Evolutionary conservation across 2,797 vertebrate species (phyloP).

Genomic region (Pangasius larnaudii): DNA sequence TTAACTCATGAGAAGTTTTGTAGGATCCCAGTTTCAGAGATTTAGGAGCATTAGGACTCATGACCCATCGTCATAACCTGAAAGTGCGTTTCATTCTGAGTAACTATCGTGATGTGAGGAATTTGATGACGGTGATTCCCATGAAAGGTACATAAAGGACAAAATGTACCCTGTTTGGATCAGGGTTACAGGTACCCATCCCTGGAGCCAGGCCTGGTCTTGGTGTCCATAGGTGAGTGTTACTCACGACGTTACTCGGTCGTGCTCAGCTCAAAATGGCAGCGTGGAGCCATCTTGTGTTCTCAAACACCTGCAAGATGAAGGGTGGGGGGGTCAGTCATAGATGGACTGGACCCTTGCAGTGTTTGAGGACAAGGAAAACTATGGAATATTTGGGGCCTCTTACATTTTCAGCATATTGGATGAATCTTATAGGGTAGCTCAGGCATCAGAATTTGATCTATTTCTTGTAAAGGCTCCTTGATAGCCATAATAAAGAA

Average conservation of each 20-base stretch:
- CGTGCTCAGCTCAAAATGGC: background rate
- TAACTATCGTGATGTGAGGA: background rate
- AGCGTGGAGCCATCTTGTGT: background rate
- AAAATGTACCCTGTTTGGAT: background rate
- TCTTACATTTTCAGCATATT: background rate
- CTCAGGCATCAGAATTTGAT: background rate
- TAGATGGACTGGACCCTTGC: background rate
- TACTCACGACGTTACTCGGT: background rate
- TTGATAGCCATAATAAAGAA: background rate
- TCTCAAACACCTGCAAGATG: constrained; percentile 9
- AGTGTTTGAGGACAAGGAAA: background rate
- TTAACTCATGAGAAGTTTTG: background rate
- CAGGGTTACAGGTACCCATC: background rate
- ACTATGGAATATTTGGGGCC: background rate
- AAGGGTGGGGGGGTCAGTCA: background rate
- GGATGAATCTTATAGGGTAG: background rate
- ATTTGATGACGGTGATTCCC: background rate
- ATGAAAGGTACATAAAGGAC: background rate
- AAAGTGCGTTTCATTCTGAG: background rate
- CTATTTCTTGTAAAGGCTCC: background rate
- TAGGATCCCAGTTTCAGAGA: background rate
- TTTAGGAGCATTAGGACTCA: background rate
- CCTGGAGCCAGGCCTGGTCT: background rate
- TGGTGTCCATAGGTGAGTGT: background rate
- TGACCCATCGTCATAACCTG: background rate